These are phyloP conservation scores for Caenorhabditis sp. DNA, from an alignment of 2,888 invertebrate genomes.

Conservation along the genomic window DNA sequence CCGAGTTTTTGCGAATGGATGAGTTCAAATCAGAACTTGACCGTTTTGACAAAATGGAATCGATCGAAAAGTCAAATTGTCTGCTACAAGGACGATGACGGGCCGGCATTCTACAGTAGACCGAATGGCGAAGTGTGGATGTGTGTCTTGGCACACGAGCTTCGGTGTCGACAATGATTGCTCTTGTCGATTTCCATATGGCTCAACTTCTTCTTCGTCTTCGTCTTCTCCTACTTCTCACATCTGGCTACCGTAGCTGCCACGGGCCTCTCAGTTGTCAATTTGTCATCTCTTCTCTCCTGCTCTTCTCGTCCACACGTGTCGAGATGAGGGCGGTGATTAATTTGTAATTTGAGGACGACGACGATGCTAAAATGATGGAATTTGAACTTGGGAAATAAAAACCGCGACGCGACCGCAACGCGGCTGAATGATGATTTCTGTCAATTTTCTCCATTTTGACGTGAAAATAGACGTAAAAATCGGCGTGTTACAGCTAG, in stretches of 20 bases:
- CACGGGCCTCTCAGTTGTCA: slow-evolving; percentile 10
- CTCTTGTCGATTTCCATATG: slow-evolving; percentile 54
- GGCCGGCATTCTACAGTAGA: background rate
- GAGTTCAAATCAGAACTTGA: too few species aligned
- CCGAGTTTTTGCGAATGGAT: too few species aligned
- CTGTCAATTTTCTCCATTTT: too few species aligned
- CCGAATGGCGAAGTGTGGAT: slow-evolving; percentile 7
- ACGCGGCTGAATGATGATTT: too few species aligned
- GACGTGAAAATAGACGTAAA: too few species aligned
- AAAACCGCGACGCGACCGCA: too few species aligned
- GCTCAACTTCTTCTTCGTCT: too few species aligned
- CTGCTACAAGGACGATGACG: background rate
- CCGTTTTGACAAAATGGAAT: slow-evolving; percentile 37
- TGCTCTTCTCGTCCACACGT: slow-evolving; percentile 4
- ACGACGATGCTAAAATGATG: too few species aligned
- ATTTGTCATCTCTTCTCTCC: slow-evolving; percentile 50
- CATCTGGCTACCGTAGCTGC: slow-evolving; percentile 44
- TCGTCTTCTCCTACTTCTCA: too few species aligned
- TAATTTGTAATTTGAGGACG: background rate
- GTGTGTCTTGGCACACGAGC: too few species aligned
- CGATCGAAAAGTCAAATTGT: slow-evolving; percentile 50
- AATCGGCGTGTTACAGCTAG: too few species aligned
- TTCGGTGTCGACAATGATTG: slow-evolving; percentile 28
- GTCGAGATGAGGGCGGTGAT: background rate
- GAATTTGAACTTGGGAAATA: too few species aligned